Conservation (phyloP, 1,140 invertebrate genomes). For the Colletes latitarsis region DNA sequence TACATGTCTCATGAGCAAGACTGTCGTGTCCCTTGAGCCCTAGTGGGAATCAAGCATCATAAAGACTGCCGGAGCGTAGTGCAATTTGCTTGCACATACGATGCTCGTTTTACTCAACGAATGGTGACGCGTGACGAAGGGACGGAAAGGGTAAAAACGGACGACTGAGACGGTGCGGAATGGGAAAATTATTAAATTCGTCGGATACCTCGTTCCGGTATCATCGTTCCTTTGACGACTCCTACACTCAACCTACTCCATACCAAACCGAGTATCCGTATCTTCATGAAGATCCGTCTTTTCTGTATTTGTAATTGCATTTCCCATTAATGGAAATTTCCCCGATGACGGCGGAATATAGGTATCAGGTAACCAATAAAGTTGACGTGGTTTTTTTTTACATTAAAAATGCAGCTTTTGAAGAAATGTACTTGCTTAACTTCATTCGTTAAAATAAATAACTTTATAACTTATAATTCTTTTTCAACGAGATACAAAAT, state of each 20-base stretch:
- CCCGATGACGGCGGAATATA: constrained; percentile 1
- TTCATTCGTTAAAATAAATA: no score
- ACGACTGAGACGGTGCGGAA: constrained; percentile 7
- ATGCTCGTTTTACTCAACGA: constrained; percentile 55
- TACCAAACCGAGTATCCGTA: neutral
- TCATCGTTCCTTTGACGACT: neutral
- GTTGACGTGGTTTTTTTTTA: no score
- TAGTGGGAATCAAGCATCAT: constrained; percentile 67
- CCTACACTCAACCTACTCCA: neutral
- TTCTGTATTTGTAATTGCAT: constrained; percentile 12
- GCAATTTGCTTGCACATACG: constrained; percentile 64
- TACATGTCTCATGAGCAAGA: no score
- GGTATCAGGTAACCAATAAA: no score
- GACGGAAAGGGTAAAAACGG: constrained; percentile 5
- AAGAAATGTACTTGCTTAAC: no score
- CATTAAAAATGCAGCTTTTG: no score
- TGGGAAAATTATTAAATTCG: constrained; percentile 69
- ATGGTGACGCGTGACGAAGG: neutral
- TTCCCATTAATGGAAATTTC: constrained; percentile 26
- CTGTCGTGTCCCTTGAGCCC: constrained; percentile 4
- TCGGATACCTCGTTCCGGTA: constrained; percentile 32
- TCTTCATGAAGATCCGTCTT: neutral
- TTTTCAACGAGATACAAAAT: neutral
- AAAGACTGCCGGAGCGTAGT: constrained; percentile 61
- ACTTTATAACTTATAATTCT: no score